Percentiles rank a stretch among this genome's conserved stretches.
phyloP scores from a whole-genome alignment of 2,888 invertebrate genomes.

The Trachelus tabidus region DNA sequence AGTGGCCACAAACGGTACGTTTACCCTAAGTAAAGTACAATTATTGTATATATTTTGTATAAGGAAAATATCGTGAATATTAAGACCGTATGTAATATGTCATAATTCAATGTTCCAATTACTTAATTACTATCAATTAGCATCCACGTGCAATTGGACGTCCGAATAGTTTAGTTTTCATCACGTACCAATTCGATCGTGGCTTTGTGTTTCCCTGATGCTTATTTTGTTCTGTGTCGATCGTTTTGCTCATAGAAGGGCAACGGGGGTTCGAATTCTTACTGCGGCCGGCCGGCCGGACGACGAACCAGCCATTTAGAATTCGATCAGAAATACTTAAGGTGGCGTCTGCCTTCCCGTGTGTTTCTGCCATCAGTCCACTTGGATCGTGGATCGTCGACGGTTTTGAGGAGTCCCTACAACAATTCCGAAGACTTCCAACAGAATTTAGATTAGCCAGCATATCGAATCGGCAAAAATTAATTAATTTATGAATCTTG shows the following conservation, averaged over 20 bases:
- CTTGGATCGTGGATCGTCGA: slow-evolving; percentile 12
- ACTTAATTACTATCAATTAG: background rate
- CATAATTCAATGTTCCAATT: background rate
- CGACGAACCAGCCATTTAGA: slow-evolving; percentile 50
- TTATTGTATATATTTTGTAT: background rate
- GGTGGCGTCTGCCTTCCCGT: slow-evolving; percentile 57
- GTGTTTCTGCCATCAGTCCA: background rate
- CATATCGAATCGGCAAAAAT: slow-evolving; percentile 62
- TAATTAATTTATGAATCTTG: slow-evolving; percentile 64
- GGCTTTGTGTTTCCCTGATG: slow-evolving; percentile 33
- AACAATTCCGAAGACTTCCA: slow-evolving; percentile 56
- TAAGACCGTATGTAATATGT: background rate
- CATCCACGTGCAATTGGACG: background rate
- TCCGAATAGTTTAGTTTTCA: background rate
- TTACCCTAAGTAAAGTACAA: background rate
- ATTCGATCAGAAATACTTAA: slow-evolving; percentile 66
- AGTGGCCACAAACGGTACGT: no score
- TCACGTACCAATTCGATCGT: background rate
- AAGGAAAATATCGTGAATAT: background rate
- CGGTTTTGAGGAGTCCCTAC: slow-evolving; percentile 19
- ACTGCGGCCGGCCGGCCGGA: slow-evolving; percentile 45
- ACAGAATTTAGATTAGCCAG: slow-evolving; percentile 65
- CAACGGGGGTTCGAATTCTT: slow-evolving; percentile 51
- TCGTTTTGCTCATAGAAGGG: slow-evolving; percentile 40
- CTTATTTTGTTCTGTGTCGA: slow-evolving; percentile 39